These are phyloP conservation scores for Zaprionus tsacasi DNA, from an alignment of 1,140 invertebrate species.

Conservation along the genomic window DNA sequence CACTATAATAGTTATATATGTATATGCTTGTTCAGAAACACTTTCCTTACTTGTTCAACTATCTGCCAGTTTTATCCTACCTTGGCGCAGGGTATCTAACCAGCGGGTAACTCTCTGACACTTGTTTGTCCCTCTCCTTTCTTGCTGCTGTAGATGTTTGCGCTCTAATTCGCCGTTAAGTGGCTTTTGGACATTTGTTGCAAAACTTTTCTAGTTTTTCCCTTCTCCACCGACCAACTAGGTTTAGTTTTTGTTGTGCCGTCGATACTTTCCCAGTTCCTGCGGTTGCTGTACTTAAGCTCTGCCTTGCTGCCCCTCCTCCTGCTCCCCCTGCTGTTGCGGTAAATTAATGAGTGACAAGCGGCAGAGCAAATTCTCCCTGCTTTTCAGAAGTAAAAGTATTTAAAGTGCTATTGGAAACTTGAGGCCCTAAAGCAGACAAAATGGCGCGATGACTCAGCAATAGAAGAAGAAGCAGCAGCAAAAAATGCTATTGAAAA, in stretches of 20 bases:
- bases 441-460: slow-evolving; percentile 4
- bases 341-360: slow-evolving; percentile 62
- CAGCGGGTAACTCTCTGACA: background rate
- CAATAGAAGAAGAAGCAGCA: background rate
- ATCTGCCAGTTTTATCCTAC: background rate
- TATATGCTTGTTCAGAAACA: background rate
- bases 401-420: slow-evolving; percentile 29
- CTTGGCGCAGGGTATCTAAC: background rate
- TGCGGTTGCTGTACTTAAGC: slow-evolving; percentile 16
- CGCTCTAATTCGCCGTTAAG: slow-evolving; percentile 79
- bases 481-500: background rate
- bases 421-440: slow-evolving; percentile 13
- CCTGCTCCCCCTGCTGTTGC: slow-evolving; percentile 31
- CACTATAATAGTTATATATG: background rate
- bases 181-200: slow-evolving; percentile 80
- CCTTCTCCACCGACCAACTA: slow-evolving; percentile 1
- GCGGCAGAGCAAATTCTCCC: background rate
- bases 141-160: slow-evolving; percentile 55
- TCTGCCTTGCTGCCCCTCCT: background rate
- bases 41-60: background rate
- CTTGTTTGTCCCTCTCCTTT: slow-evolving; percentile 10
- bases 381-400: slow-evolving; percentile 10
- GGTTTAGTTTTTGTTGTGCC: slow-evolving; percentile 25
- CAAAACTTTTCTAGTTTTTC: slow-evolving; percentile 53
- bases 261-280: slow-evolving; percentile 58